phyloP scores from a whole-genome alignment of 2,888 invertebrate genomes.

The Ectropis crepuscularia region DNA sequence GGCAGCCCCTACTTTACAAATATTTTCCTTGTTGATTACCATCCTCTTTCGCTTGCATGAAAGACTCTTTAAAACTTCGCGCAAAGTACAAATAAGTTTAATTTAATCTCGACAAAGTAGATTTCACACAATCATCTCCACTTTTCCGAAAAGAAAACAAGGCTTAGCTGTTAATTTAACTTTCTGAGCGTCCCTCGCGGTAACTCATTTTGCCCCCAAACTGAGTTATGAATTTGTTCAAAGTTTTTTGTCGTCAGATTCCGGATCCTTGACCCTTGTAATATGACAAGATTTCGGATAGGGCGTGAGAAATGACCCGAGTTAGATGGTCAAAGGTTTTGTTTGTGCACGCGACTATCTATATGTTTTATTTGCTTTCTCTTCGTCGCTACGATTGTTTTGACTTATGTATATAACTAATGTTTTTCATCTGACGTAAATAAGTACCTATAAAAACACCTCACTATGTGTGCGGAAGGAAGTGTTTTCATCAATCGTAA shows the following conservation, averaged over 20 bases:
- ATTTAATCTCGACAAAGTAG: constrained; percentile 40
- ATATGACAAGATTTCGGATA: constrained; percentile 23
- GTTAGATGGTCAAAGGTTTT: constrained; percentile 5
- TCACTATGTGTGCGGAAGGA: no score
- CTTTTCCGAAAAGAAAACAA: constrained; percentile 27
- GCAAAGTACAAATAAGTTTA: constrained; percentile 29
- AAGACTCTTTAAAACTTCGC: neutral
- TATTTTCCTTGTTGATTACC: neutral
- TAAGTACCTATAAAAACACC: no score
- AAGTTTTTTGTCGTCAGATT: constrained; percentile 45
- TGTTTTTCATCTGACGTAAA: no score
- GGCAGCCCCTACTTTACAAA: neutral
- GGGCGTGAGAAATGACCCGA: constrained; percentile 9
- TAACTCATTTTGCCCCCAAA: constrained; percentile 54
- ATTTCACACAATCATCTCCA: constrained; percentile 26
- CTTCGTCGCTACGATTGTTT: no score
- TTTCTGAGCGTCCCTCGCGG: constrained; percentile 53
- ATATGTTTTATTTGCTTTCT: neutral
- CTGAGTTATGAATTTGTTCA: constrained; percentile 63
- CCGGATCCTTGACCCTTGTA: constrained; percentile 27
- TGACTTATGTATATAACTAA: no score
- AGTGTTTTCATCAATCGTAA: no score
- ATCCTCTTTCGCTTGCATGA: constrained; percentile 1
- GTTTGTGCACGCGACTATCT: neutral
- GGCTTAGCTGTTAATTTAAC: constrained; percentile 57